Evolutionary conservation across 2,113 vertebrate species (phyloP).

Genomic region (Gallinago media): DNA sequence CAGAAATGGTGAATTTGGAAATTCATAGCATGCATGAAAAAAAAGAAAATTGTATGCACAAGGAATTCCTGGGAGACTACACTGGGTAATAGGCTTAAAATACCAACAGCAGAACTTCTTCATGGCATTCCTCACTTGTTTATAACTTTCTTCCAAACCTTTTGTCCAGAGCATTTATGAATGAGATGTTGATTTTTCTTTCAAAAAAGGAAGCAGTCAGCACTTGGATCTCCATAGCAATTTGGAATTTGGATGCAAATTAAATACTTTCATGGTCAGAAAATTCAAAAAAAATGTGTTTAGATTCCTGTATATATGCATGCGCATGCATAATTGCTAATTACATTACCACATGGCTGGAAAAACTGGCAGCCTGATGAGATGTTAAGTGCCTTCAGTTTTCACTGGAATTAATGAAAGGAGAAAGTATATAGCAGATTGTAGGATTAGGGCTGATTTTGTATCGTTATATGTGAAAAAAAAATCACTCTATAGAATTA

Average conservation of each 20-base stretch:
- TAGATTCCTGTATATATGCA: background rate
- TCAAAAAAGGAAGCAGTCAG: conserved; percentile 18
- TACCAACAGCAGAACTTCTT: background rate
- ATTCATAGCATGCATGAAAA: background rate
- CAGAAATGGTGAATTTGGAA: background rate
- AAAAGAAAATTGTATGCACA: background rate
- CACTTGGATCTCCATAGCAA: background rate
- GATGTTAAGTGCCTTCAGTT: background rate
- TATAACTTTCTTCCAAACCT: background rate
- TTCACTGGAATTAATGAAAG: background rate
- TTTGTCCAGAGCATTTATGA: conserved; percentile 25
- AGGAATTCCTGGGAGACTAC: background rate
- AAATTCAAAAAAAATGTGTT: background rate
- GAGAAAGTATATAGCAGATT: background rate
- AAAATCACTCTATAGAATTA: background rate
- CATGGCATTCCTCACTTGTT: background rate
- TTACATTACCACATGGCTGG: background rate
- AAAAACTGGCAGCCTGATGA: background rate
- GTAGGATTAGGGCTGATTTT: background rate
- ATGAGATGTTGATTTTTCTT: conserved; percentile 20
- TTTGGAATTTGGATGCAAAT: conserved; percentile 45
- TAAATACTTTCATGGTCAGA: conserved; percentile 4
- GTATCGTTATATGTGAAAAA: background rate
- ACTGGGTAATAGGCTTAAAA: background rate
- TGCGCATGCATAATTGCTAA: background rate